Evolutionary conservation across 2,888 invertebrate species (phyloP), one percentile per base, ranked within the genome.

Genomic region (Scaptomyza parva): DNA sequence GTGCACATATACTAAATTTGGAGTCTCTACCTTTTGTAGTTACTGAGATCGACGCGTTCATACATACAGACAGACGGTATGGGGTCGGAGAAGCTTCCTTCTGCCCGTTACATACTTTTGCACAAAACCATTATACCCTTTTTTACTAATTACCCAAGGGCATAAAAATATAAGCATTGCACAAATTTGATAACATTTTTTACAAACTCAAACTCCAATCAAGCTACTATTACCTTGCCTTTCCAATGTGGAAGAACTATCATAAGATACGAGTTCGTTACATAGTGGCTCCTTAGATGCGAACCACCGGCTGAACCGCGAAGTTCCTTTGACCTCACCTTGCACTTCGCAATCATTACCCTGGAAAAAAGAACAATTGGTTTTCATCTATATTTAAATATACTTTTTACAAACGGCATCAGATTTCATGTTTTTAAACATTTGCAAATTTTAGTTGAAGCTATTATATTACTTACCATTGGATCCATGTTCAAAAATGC

Each of bases 231-330:
- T 35, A 70, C 84, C 68, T 20, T 76, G 74, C 12, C 59, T 67
- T 7, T 69, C 81, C 28, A 47, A 52, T 12, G 53, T 44, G 17
- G 70, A 12, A 20, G 70, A 12, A 18, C 73, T 71, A 9, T 37
- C 52, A 18, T 51, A 28, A 12, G 35, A 28, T 20, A 26, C 17
- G 6, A 37, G 14, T 8, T 78, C 76, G 37, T 44, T 57, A 28
- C 59, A 75, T 11, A 44, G n/a, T 24, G 44, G 35, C 44, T 73
- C 78, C 45, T 83, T 89, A 6, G 71, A 73, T 18, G 63, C 94
- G 92, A 97, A 98, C 95, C 96, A 96, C 71, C 94, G 95, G 88
- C 95, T 96, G 91, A 96, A 96, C 20, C 96, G 93, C 20, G 96
- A 96, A 71, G 95, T 94, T 45, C 94, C 93, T 45, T 92, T 90